phyloP scores from a whole-genome alignment of 2,113 vertebrate species.

The Lepus europaeus region DNA sequence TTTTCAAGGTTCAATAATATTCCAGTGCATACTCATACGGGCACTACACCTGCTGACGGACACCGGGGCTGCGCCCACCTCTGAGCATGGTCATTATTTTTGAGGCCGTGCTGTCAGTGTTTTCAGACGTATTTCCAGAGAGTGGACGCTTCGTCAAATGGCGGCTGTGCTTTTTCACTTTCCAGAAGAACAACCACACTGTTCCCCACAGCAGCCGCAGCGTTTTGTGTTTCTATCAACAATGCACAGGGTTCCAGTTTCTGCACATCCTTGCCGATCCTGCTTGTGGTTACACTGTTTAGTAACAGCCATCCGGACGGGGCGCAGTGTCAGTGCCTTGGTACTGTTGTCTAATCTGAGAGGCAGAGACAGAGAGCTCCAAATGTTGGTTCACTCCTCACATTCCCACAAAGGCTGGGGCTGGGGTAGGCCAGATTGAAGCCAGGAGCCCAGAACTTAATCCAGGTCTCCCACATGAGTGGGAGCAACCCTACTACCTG shows the following conservation, averaged over 20 bases:
- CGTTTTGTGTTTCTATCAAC: too few relatives aligned
- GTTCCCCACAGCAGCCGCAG: background rate
- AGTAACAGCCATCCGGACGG: background rate
- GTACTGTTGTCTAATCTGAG: too few relatives aligned
- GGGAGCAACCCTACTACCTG: too few relatives aligned
- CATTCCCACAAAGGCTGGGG: too few relatives aligned
- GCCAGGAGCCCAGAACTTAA: too few relatives aligned
- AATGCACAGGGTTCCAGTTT: background rate
- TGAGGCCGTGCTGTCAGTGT: background rate
- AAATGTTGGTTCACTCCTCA: too few relatives aligned
- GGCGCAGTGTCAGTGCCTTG: background rate
- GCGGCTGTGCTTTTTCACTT: background rate
- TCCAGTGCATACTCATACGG: too few relatives aligned
- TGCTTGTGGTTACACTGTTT: background rate
- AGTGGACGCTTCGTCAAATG: background rate
- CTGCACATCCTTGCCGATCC: background rate
- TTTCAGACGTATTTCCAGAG: background rate
- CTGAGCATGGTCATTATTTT: background rate
- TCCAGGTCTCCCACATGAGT: too few relatives aligned
- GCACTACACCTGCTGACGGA: too few relatives aligned
- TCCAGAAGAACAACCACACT: background rate
- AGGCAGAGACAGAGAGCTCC: too few relatives aligned
- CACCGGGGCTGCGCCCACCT: background rate
- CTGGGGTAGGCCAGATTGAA: too few relatives aligned
- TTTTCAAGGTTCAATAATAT: too few relatives aligned